Evolutionary conservation across 1,140 invertebrate species (phyloP), one percentile per base, ranked within the genome.

Genomic region (Drosophila sp.): DNA sequence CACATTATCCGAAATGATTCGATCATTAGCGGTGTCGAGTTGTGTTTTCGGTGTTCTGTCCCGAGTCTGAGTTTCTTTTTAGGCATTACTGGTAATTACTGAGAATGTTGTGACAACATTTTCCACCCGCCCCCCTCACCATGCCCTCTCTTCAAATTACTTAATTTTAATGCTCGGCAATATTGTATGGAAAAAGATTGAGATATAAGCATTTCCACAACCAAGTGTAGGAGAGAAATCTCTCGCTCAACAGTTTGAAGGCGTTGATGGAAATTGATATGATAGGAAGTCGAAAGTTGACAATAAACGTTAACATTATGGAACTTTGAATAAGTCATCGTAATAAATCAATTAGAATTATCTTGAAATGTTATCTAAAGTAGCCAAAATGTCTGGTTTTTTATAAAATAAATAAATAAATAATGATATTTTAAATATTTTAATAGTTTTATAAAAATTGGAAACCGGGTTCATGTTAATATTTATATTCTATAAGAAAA

Each of bases 1-100:
- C 83, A 70, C 87, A 90, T 90, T 90, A 89, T 84, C 74, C 80
- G 75, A 78, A 90, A 90, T 90, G 87, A 81, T 90, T 84, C 78
- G 78, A 84, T 90, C 89, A 90, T 90, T 90, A 89, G 84, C 80
- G 72, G 72, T 72, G 69, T 66, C 67, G 79, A 68, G 73, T 66
- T 65, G 66, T 58, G 75, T 65, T 55, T 30, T 33, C 44, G 35
- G 57, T 47, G 35, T 70, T 73, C 60, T 74, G 76, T 70, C 17
- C 17, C 17, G 17, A 17, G 17, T 17, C 57, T 72, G 75, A 72
- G 70, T 77, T 50, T 89, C 80, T 11, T 58, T 78, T 70, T 78
- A 60, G 77, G 71, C 78, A 83, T 83, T 89, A 80, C 73, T 68
- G 82, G 77, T 89, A 89, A 89, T 89, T 89, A 90, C 84, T 84